Percentiles rank a stretch among this genome's conserved stretches.
These are phyloP conservation scores for Lymantria dispar DNA, from an alignment of 2,888 invertebrate species.

Conservation along the genomic window DNA sequence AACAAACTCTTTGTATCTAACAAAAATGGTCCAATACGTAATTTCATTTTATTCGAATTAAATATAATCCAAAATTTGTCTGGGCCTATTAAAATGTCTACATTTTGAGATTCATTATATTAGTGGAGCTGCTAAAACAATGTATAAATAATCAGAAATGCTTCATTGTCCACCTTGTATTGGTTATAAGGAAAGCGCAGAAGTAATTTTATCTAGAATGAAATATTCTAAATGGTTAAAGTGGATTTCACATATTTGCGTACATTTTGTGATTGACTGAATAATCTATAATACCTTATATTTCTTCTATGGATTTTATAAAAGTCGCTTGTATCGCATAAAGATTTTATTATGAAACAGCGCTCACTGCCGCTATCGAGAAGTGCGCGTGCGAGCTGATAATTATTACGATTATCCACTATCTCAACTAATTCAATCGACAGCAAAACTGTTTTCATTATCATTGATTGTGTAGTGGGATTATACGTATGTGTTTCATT, in stretches of 20 bases:
- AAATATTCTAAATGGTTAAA: neutral
- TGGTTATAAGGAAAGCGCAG: neutral
- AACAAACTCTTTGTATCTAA: constrained; percentile 10
- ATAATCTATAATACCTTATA: constrained; percentile 11
- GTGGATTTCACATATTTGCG: neutral
- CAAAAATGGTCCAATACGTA: constrained; percentile 10
- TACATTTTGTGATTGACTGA: constrained; percentile 5
- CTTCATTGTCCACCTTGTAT: neutral
- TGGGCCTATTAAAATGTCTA: constrained; percentile 16
- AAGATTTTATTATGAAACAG: neutral
- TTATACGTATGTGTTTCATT: neutral
- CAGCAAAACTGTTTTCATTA: too few species aligned
- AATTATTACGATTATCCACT: too few species aligned
- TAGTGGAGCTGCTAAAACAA: neutral
- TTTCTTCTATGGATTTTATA: constrained; percentile 14
- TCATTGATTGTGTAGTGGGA: too few species aligned
- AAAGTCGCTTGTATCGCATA: neutral
- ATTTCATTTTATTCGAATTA: constrained; percentile 4
- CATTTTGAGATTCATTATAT: constrained; percentile 5
- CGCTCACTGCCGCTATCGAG: too few species aligned
- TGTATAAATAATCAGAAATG: neutral
- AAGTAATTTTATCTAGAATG: neutral
- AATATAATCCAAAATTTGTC: constrained; percentile 11
- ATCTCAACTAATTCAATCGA: too few species aligned
- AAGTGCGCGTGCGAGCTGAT: too few species aligned